phyloP scores from a whole-genome alignment of 2,113 vertebrate species.

The Lepus americanus region DNA sequence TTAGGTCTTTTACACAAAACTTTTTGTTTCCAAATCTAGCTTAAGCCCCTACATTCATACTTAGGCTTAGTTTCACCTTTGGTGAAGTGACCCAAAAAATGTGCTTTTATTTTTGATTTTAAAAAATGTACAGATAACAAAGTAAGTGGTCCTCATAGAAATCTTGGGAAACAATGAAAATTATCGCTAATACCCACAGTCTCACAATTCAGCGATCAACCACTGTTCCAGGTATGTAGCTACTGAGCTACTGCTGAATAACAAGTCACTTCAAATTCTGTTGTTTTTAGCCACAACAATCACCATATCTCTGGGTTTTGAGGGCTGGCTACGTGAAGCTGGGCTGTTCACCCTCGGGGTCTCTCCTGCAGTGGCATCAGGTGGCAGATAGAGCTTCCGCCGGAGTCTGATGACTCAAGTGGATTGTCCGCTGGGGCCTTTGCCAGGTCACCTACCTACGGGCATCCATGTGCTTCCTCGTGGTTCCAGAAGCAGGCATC shows the following conservation, averaged over 20 bases:
- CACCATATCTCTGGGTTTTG: background rate
- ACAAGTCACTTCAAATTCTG: background rate
- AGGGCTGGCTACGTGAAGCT: background rate
- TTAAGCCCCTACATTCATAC: conserved; percentile 13
- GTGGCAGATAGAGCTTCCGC: background rate
- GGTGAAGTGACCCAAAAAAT: background rate
- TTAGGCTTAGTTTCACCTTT: conserved; percentile 18
- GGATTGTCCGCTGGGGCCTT: background rate
- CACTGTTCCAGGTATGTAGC: background rate
- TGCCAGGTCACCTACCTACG: background rate
- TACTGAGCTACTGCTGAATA: background rate
- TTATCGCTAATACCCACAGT: background rate
- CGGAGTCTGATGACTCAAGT: background rate
- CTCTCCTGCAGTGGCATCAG: background rate
- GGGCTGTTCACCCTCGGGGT: background rate
- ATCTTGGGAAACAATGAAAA: conserved; percentile 18
- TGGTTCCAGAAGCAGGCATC: background rate
- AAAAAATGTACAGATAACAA: background rate
- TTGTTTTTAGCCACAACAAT: background rate
- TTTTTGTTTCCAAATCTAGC: background rate
- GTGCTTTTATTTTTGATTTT: conserved; percentile 41
- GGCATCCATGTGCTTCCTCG: background rate
- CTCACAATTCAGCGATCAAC: background rate
- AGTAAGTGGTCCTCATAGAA: conserved; percentile 14
- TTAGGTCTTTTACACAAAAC: conserved; percentile 6